Conservation (phyloP, 1,140 invertebrate species). For the Formica selysi region DNA sequence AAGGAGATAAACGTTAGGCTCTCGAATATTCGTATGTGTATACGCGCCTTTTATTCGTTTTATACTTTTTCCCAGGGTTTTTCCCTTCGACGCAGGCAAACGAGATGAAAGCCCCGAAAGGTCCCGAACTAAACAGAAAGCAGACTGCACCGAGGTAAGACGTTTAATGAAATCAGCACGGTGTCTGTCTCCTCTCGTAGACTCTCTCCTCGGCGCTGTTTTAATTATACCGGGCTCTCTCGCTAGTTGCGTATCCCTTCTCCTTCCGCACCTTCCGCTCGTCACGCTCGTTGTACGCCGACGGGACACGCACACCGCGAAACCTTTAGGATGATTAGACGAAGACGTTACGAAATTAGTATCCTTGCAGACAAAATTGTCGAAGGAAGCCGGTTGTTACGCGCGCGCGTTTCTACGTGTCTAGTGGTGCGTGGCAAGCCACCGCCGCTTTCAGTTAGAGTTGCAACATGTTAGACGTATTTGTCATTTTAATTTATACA, state of each 20-base stretch:
- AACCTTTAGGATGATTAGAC: conserved; percentile 84
- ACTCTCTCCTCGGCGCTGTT: conserved; percentile 79
- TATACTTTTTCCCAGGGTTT: conserved; percentile 38
- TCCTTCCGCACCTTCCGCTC: not conserved
- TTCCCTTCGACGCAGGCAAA: conserved; percentile 67
- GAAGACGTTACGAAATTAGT: conserved; percentile 83
- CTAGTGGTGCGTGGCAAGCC: conserved; percentile 20
- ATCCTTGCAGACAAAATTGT: conserved; percentile 73
- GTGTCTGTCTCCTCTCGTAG: conserved; percentile 75
- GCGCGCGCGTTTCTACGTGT: conserved; percentile 22
- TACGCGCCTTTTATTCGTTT: not conserved
- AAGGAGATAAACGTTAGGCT: not conserved
- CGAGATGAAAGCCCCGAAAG: conserved; percentile 70
- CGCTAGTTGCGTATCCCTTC: conserved; percentile 71
- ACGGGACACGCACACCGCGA: conserved; percentile 75
- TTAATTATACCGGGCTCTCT: conserved; percentile 82
- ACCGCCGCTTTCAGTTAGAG: conserved; percentile 34
- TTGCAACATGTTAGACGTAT: conserved; percentile 56
- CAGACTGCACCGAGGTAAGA: conserved; percentile 81
- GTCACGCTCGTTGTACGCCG: conserved; percentile 62
- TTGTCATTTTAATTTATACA: conserved; percentile 24
- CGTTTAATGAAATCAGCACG: conserved; percentile 85
- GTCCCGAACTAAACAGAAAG: conserved; percentile 79
- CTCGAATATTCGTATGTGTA: not conserved
- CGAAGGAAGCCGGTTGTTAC: conserved; percentile 68